Percentiles rank a stretch among this genome's conserved stretches.
These are phyloP conservation scores for Tragelaphus strepsiceros DNA, from an alignment of 2,113 vertebrate genomes.

Conservation along the genomic window DNA sequence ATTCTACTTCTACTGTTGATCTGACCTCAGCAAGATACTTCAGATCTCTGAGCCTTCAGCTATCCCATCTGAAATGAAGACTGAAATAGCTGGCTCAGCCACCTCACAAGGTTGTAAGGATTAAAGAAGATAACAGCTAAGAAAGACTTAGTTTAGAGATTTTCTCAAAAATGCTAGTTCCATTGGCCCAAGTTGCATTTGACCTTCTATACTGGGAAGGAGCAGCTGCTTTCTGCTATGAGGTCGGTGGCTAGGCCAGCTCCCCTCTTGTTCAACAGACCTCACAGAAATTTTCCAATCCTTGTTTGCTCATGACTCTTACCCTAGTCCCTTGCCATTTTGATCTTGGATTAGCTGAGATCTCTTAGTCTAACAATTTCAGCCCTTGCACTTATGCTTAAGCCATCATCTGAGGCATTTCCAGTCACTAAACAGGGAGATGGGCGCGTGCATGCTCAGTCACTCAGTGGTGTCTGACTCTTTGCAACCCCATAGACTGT, in stretches of 20 bases:
- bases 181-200: neutral
- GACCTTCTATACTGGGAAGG: neutral
- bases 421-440: neutral
- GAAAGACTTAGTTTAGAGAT: neutral
- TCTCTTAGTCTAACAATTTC: neutral
- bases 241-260: neutral
- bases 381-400: neutral
- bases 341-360: neutral
- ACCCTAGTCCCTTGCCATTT: neutral
- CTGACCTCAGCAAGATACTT: neutral
- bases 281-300: neutral
- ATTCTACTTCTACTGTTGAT: constrained; percentile 12
- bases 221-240: neutral
- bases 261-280: neutral
- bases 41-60: constrained; percentile 8
- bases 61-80: constrained; percentile 16
- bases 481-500: neutral
- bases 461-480: neutral
- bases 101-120: neutral
- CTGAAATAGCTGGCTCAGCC: neutral
- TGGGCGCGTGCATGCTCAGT: accelerated
- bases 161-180: neutral
- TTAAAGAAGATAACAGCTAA: neutral
- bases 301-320: neutral
- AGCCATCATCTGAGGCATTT: neutral